Conservation (phyloP, 2,888 invertebrate genomes). For the Luperina nickerlii region DNA sequence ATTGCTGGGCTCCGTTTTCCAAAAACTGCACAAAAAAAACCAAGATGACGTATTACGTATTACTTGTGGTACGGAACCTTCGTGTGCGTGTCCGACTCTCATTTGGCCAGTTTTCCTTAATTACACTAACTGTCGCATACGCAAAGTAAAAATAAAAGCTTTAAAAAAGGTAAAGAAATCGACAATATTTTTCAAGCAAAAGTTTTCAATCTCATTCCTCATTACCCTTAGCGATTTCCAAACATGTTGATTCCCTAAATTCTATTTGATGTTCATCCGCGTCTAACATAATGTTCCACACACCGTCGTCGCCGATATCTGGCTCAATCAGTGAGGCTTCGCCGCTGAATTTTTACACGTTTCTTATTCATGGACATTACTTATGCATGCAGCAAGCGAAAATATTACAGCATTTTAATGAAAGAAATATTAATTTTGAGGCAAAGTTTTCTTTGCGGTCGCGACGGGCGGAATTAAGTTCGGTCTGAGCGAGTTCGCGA, state of each 20-base stretch:
- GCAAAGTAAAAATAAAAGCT: not conserved
- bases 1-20: not conserved
- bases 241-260: conserved; percentile 25
- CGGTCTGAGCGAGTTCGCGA: conserved; percentile 60
- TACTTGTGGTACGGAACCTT: too few relatives aligned
- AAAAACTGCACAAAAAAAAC: not conserved
- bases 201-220: not conserved
- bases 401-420: conserved; percentile 91
- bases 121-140: not conserved
- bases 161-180: not conserved
- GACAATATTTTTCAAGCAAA: not conserved
- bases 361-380: conserved; percentile 90
- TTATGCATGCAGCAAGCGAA: conserved; percentile 91
- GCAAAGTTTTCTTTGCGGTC: conserved; percentile 88
- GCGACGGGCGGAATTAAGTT: conserved; percentile 85
- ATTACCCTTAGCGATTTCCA: conserved; percentile 35
- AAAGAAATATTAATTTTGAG: conserved; percentile 91
- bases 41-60: too few relatives aligned
- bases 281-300: conserved; percentile 34
- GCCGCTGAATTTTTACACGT: conserved; percentile 84
- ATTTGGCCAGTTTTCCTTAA: not conserved
- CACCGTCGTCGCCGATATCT: conserved; percentile 58
- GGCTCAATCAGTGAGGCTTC: conserved; percentile 75
- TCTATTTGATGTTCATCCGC: conserved; percentile 23
- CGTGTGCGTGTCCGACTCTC: too few relatives aligned